Percentiles rank a stretch among this genome's conserved stretches.
Evolutionary conservation across 2,113 vertebrate genomes (phyloP).

Genomic region (Scomber japonicus): DNA sequence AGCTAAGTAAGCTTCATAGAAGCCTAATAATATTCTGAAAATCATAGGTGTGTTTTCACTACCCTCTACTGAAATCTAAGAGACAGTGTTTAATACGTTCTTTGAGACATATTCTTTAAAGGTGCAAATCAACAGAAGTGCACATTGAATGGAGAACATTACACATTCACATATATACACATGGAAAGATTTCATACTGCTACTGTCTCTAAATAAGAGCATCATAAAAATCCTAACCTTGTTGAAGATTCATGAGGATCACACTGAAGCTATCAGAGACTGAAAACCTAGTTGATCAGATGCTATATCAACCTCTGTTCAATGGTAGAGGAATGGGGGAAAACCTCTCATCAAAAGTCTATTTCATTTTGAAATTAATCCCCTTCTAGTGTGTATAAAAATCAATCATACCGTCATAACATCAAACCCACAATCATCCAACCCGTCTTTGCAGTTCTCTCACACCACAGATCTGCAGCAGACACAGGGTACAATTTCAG

Average conservation of each 20-base stretch:
- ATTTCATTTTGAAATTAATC: constrained; percentile 55
- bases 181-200: not conserved
- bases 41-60: too few species aligned
- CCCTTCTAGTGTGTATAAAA: constrained; percentile 45
- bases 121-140: too few species aligned
- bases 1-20: not conserved
- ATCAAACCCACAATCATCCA: constrained; percentile 49
- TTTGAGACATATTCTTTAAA: too few species aligned
- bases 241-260: not conserved
- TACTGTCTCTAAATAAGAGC: not conserved
- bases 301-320: constrained; percentile 12
- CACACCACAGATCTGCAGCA: constrained; percentile 17
- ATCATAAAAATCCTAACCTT: not conserved
- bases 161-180: too few species aligned
- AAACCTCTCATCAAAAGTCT: constrained; percentile 62
- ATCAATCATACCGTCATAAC: constrained; percentile 56
- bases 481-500: not conserved
- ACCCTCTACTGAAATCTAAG: too few species aligned
- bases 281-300: constrained; percentile 15
- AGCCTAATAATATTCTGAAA: too few species aligned
- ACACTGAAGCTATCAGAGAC: not conserved
- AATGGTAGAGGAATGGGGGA: constrained; percentile 3
- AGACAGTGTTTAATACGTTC: too few species aligned
- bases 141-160: too few species aligned
- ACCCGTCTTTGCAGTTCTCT: constrained; percentile 20